These are phyloP conservation scores for Plusia festucae DNA, from an alignment of 2,888 invertebrate genomes.

Conservation along the genomic window DNA sequence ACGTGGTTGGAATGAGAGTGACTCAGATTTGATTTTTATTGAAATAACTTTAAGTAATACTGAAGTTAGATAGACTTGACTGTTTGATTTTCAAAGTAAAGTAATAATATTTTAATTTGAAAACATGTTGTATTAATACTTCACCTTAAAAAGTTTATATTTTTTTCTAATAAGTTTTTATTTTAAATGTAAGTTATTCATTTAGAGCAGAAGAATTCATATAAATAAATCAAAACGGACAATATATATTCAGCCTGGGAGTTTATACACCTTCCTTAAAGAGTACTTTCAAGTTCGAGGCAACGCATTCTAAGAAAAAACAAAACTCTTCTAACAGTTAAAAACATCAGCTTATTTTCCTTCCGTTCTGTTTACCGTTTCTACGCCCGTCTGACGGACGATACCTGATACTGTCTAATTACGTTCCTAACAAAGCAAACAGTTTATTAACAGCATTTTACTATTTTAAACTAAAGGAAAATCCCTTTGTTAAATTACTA, in stretches of 20 bases:
- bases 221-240: too few species aligned
- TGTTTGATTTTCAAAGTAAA: too few species aligned
- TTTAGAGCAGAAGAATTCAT: too few species aligned
- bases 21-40: constrained; percentile 22
- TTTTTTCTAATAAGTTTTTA: too few species aligned
- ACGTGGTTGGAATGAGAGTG: constrained; percentile 15
- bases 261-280: not conserved
- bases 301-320: not conserved
- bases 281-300: not conserved
- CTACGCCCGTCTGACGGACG: constrained; percentile 9
- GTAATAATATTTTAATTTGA: too few species aligned
- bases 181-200: too few species aligned
- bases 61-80: not conserved
- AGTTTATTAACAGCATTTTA: constrained; percentile 18
- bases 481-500: constrained; percentile 25
- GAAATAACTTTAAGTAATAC: not conserved
- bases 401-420: constrained; percentile 36
- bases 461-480: constrained; percentile 21
- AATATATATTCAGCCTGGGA: not conserved
- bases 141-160: too few species aligned
- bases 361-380: constrained; percentile 16
- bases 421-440: constrained; percentile 17
- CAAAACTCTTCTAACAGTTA: not conserved
- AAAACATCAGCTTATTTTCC: constrained; percentile 25
- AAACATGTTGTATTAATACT: too few species aligned